Percentiles rank a stretch among this genome's conserved stretches.
Evolutionary conservation across 2,888 invertebrate genomes (phyloP).

Genomic region (Malacosoma neustria): DNA sequence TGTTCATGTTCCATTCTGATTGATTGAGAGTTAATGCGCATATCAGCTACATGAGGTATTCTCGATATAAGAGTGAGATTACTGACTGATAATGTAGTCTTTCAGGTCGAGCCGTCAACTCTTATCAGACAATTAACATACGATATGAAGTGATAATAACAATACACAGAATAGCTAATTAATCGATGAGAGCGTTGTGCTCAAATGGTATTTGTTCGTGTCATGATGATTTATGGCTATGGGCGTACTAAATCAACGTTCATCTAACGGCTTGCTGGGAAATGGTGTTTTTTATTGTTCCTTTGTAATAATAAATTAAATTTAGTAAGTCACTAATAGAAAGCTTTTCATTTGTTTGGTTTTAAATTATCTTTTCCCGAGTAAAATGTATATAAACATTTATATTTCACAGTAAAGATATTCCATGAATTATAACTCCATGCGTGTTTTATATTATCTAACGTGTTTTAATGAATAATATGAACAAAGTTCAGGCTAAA

Average conservation of each 20-base stretch:
- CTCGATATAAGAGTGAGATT: background rate
- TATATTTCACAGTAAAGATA: no score
- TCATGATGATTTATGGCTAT: slow-evolving; percentile 20
- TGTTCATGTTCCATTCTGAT: background rate
- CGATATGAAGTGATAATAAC: slow-evolving; percentile 13
- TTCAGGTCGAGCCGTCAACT: slow-evolving; percentile 12
- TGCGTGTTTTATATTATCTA: no score
- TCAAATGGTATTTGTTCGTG: slow-evolving; percentile 19
- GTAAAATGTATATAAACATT: no score
- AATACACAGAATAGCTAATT: slow-evolving; percentile 18
- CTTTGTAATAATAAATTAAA: slow-evolving; percentile 1
- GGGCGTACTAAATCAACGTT: slow-evolving; percentile 11
- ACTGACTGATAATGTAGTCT: background rate
- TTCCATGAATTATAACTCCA: no score
- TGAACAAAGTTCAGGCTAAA: no score
- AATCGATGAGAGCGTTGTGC: slow-evolving; percentile 20
- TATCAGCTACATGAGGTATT: background rate
- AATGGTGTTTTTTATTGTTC: slow-evolving; percentile 12
- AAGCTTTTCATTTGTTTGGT: background rate
- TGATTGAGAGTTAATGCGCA: background rate
- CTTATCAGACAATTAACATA: slow-evolving; percentile 25
- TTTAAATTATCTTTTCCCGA: no score
- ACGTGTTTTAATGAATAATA: no score
- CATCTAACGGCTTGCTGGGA: slow-evolving; percentile 6
- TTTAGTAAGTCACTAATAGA: background rate